Base-by-base conservation (phyloP, 2,888 invertebrate species). In the Gerris lacustris region DNA sequence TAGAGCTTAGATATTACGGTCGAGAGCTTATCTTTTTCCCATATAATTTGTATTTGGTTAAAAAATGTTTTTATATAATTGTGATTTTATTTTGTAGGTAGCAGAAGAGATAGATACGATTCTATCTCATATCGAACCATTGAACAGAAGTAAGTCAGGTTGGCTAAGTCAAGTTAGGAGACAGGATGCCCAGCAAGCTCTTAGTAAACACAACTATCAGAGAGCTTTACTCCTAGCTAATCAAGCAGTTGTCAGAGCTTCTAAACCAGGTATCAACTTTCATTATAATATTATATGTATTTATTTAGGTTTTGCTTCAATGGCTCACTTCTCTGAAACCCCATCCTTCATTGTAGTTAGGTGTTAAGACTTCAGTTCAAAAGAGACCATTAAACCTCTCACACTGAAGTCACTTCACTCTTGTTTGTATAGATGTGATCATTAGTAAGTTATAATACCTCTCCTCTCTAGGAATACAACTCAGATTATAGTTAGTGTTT, bases 181-280 rank as follows among this genome's bases (percentile, higher is more conserved):
- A 5, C 77, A 84, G 6, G 87, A 87, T 67, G 90, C 72, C 11
- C 68, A 72, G 15, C 68, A 72, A 45, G 68, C 68, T 64, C 43
- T 73, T 43, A 5, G 5, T 18, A 80, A 82, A 2, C 85, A 84
- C 1, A 83, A 88, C 69, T 77, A 82, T 5, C 79, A 82, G 70
- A 85, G 83, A 77, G 87, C 91, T 0, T 79, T 91, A 31, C 80
- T 84, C 0, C 80, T 87, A 1, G 86, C 87, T 72, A 88, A 88
- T 79, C 89, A 91, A 78, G 88, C 89, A 15, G 86, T 92, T 6
- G 82, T 91, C 45, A 83, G 89, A 72, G 89, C 91, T 0, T 90
- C 76, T n/a, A 43, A 67, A 15, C 71, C 75, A 67, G 75, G 76
- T 75, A 69, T 71, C 66, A 45, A 62, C 6, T 69, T 44, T n/a